A percentile compares a stretch with the other conserved stretches of the same genome.
These are phyloP conservation scores for Datnioides undecimradiatus DNA, from an alignment of 2,113 vertebrate genomes.

Conservation along the genomic window DNA sequence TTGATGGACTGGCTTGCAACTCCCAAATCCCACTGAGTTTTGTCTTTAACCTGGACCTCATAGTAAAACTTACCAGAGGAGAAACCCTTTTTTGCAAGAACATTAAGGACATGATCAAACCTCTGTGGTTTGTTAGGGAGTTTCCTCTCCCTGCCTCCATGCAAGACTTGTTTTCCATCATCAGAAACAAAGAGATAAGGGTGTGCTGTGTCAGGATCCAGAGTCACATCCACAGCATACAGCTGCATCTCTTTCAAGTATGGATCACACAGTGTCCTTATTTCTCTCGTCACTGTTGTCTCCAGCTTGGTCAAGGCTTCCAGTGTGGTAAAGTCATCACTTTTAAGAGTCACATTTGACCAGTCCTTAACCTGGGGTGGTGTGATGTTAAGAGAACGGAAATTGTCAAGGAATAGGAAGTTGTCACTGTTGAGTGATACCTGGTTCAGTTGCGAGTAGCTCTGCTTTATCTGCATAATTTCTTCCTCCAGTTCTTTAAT, in stretches of 20 bases:
- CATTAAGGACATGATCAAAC: constrained; percentile 52
- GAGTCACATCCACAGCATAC: constrained; percentile 57
- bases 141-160: not conserved
- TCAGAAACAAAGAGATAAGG: constrained; percentile 49
- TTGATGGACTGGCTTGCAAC: constrained; percentile 58
- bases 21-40: constrained; percentile 66
- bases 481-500: constrained; percentile 60
- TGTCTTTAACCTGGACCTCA: constrained; percentile 64
- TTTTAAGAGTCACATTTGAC: constrained; percentile 22
- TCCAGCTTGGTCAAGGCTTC: constrained; percentile 24
- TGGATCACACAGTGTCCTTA: constrained; percentile 61
- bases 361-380: constrained; percentile 41
- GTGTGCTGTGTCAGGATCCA: constrained; percentile 69
- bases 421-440: constrained; percentile 12
- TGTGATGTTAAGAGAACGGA: not conserved
- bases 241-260: constrained; percentile 49
- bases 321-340: not conserved
- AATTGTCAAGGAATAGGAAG: constrained; percentile 38
- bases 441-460: constrained; percentile 31
- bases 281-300: constrained; percentile 40
- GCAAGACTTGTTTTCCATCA: constrained; percentile 57
- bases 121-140: constrained; percentile 17
- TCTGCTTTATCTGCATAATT: constrained; percentile 51
- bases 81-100: constrained; percentile 65
- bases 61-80: constrained; percentile 60